Conservation (phyloP, 2,113 vertebrate species). For the Zosterops japonicus region DNA sequence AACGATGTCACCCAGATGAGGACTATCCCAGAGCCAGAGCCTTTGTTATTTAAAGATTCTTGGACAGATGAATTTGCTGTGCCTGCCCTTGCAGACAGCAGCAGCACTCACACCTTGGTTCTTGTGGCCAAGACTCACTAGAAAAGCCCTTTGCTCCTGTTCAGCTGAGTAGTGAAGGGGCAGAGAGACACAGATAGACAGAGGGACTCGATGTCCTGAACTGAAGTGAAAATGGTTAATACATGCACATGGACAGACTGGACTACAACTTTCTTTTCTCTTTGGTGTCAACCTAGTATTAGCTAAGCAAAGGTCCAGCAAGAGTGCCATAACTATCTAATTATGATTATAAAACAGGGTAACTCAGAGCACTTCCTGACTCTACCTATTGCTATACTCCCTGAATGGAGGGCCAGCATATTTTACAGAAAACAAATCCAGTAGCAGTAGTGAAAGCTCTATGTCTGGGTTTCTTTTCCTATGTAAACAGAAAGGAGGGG, state of each 20-base stretch:
- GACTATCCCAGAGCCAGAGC: background rate
- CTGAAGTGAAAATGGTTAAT: background rate
- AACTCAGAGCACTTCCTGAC: background rate
- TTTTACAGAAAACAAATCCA: background rate
- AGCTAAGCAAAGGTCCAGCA: background rate
- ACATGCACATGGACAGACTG: background rate
- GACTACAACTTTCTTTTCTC: background rate
- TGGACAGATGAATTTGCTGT: background rate
- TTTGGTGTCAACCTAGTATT: background rate
- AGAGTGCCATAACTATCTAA: background rate
- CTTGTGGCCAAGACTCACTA: background rate
- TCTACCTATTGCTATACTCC: background rate
- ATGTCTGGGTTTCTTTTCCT: background rate
- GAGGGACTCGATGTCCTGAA: background rate
- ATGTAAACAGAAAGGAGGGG: background rate
- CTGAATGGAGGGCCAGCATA: background rate
- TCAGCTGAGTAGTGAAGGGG: background rate
- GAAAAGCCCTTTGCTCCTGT: background rate
- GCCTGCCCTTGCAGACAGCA: background rate
- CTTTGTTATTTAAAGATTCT: background rate
- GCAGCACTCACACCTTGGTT: fast-evolving
- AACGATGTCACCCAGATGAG: background rate
- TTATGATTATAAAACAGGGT: background rate
- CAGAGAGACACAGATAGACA: background rate
- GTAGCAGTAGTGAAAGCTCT: background rate